Conservation (phyloP, 2,797 vertebrate species). For the Bryconaethiops microstoma region DNA sequence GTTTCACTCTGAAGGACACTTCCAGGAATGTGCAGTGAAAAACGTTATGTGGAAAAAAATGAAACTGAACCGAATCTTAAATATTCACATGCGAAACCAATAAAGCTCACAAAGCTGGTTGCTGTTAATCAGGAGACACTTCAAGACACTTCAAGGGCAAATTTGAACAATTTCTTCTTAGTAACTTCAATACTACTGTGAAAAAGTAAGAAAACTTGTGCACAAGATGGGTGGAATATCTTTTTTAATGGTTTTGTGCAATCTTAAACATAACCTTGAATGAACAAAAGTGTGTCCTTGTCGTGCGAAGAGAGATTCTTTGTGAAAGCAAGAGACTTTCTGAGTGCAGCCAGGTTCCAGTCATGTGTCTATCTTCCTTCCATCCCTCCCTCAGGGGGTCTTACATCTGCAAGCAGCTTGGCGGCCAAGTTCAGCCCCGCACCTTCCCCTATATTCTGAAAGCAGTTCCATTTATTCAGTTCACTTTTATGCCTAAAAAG, state of each 20-base stretch:
- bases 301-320: not conserved
- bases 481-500: not conserved
- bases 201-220: not conserved
- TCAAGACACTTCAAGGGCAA: not conserved
- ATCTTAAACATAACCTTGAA: not conserved
- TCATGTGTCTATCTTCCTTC: slow-evolving; percentile 4
- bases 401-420: not conserved
- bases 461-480: not conserved
- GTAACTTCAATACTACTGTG: no score
- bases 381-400: not conserved
- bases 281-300: not conserved
- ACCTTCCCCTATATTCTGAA: not conserved
- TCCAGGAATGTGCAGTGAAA: no score
- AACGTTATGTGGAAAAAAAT: no score
- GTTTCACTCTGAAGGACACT: no score
- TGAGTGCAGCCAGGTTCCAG: not conserved
- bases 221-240: not conserved
- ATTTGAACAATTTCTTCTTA: not conserved
- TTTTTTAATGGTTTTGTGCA: not conserved
- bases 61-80: no score
- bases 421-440: not conserved
- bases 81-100: no score
- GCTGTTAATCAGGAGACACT: not conserved
- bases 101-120: no score
- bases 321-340: not conserved